phyloP scores from a whole-genome alignment of 2,797 vertebrate genomes.

The Mus spretus region DNA sequence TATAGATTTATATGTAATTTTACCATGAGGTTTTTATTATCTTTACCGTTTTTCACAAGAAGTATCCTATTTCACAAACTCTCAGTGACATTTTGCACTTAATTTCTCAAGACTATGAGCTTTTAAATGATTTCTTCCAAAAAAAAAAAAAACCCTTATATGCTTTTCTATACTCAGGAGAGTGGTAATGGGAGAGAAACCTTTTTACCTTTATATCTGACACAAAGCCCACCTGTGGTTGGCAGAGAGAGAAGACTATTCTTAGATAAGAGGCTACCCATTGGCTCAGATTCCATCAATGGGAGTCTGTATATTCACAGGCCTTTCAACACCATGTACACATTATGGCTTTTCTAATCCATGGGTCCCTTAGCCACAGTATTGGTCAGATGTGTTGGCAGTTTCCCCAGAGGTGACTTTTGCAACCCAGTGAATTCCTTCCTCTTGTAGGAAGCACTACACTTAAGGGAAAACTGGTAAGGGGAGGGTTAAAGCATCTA shows the following conservation, averaged over 20 bases:
- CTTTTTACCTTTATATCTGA: conserved; percentile 82
- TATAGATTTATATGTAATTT: conserved; percentile 63
- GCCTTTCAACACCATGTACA: background rate
- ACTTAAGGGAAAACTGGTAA: background rate
- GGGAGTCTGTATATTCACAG: conserved; percentile 4
- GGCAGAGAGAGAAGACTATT: conserved; percentile 65
- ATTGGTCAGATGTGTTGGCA: conserved; percentile 38
- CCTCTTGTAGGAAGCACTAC: background rate
- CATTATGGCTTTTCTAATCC: background rate
- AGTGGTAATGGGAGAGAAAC: conserved; percentile 81
- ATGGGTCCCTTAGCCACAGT: conserved; percentile 30
- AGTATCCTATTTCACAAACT: conserved; percentile 70
- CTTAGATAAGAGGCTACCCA: conserved; percentile 53
- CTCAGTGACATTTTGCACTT: conserved; percentile 75
- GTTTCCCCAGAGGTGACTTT: conserved; percentile 2
- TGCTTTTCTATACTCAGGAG: conserved; percentile 78
- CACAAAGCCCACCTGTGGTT: conserved; percentile 65
- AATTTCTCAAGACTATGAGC: conserved; percentile 71
- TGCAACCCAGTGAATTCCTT: conserved; percentile 43
- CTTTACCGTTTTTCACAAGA: conserved; percentile 58
- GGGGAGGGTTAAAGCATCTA: background rate
- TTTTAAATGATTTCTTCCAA: conserved; percentile 67
- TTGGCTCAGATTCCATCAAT: conserved; percentile 66
- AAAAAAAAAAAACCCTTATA: conserved; percentile 53
- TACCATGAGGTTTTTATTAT: conserved; percentile 27